Conservation (phyloP, 2,113 vertebrate species). For the Boleophthalmus pectinirostris region DNA sequence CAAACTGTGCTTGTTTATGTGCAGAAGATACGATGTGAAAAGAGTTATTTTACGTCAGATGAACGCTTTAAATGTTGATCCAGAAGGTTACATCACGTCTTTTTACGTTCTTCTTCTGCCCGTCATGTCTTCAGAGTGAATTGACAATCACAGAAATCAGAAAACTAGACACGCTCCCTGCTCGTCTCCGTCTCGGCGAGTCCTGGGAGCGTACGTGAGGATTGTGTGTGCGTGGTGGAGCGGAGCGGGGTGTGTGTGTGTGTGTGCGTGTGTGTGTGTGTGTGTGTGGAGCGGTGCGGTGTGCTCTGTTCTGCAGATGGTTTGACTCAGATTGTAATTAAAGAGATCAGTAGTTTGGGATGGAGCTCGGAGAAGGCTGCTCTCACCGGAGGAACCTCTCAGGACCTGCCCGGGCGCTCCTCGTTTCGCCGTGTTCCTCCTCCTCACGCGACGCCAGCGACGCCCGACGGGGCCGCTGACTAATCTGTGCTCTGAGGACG, state of each 20-base stretch:
- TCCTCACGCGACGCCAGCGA: not conserved
- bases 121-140: not conserved
- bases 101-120: not conserved
- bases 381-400: slow-evolving; percentile 65
- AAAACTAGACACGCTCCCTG: not conserved
- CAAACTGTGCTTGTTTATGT: no score
- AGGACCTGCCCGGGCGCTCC: slow-evolving; percentile 39
- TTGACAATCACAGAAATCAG: not conserved
- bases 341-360: slow-evolving; percentile 73
- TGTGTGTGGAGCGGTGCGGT: slow-evolving; percentile 48
- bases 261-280: no score
- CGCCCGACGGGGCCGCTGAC: no score
- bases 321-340: slow-evolving; percentile 71
- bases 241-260: no score
- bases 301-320: slow-evolving; percentile 73
- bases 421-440: slow-evolving; percentile 1
- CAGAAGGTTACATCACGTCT: not conserved
- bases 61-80: not conserved
- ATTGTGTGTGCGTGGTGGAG: slow-evolving; percentile 69
- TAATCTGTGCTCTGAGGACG: no score
- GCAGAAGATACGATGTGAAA: no score
- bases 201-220: slow-evolving; percentile 66
- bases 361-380: slow-evolving; percentile 52
- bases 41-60: no score
- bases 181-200: slow-evolving; percentile 1